These are phyloP conservation scores for Sarcophaga rosellei DNA, from an alignment of 2,888 invertebrate species.

Conservation along the genomic window DNA sequence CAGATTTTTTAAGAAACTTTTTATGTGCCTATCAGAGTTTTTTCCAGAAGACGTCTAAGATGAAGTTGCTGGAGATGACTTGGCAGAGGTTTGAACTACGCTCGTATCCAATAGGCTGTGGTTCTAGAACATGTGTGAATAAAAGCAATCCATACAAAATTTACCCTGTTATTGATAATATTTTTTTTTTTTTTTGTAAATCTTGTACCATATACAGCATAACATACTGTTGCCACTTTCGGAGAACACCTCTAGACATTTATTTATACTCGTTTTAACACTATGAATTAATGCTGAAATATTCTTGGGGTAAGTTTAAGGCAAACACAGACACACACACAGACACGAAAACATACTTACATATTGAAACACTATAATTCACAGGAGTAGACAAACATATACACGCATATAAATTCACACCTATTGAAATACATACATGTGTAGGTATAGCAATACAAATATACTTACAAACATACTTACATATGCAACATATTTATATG, in stretches of 20 bases:
- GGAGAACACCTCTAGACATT: background rate
- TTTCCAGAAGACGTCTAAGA: too few species aligned
- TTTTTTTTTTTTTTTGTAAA: too few species aligned
- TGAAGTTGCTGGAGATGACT: too few species aligned
- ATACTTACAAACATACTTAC: background rate
- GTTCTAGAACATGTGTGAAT: too few species aligned
- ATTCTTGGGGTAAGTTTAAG: slow-evolving; percentile 28
- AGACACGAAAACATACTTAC: background rate
- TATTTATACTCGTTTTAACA: slow-evolving; percentile 33
- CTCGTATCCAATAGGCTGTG: too few species aligned
- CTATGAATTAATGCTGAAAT: slow-evolving; percentile 36
- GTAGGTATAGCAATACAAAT: background rate
- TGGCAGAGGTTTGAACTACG: too few species aligned
- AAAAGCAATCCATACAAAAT: too few species aligned
- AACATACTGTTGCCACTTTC: background rate
- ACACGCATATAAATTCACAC: background rate
- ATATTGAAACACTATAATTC: slow-evolving; percentile 19
- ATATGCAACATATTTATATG: background rate
- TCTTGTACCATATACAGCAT: too few species aligned
- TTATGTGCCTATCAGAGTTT: too few species aligned
- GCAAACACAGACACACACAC: background rate
- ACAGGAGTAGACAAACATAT: slow-evolving; percentile 6
- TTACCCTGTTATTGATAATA: too few species aligned
- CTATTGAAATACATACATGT: background rate
- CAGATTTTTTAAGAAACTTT: too few species aligned